Base-by-base conservation (phyloP, 2,797 vertebrate species). In the Melanotaenia trifasciata region DNA sequence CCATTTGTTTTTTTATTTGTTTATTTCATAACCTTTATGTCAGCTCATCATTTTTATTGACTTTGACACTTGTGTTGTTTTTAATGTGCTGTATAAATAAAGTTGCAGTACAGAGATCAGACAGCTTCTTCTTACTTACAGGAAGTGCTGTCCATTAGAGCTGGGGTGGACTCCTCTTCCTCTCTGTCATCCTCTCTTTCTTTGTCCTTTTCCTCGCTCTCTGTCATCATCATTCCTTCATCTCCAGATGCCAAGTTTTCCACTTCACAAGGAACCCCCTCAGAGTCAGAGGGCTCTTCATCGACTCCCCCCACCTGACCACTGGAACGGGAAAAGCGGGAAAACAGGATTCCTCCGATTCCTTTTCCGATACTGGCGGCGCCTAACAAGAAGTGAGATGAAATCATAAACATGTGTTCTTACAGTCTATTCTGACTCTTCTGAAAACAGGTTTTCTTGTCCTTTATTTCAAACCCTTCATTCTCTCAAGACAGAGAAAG, bases 291-390 rank as follows among this genome's bases (percentile, higher is more conserved):
- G 0, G 90, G 89, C 3, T 74, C 93, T 85, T 24, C 94, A 28
- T 95, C 92, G 0, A 88, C 69, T 47, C 95, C 96, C 0, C 94
- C 80, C 47, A 93, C 77, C 60, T 95, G 90, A 13, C 95, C 90
- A 38, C 92, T 95, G 9, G 96, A 96, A 3, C 96, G 94, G 30
- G 97, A 96, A 72, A 99, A 98, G 65, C 96, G 95, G 0, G 97
- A 98, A 84, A 99, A 97, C 7, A 99, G 88, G 90, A 99, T 99
- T 79, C 97, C 97, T 6, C 97, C 96, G 0, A 99, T 96, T 72
- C 97, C 97, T 81, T 98, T 99, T 71, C 97, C 97, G 0, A 99
- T 95, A 87, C 96, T 98, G 0, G 97, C 97, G 14, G 97, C 97
- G 80, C 97, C 97, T 99, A 66, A 73, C 18, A 58, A 33, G 4